Evolutionary conservation across 23 tunicate species (phyloP), one percentile per base, ranked within the genome.

Genomic region (Halocynthia aurantium): DNA sequence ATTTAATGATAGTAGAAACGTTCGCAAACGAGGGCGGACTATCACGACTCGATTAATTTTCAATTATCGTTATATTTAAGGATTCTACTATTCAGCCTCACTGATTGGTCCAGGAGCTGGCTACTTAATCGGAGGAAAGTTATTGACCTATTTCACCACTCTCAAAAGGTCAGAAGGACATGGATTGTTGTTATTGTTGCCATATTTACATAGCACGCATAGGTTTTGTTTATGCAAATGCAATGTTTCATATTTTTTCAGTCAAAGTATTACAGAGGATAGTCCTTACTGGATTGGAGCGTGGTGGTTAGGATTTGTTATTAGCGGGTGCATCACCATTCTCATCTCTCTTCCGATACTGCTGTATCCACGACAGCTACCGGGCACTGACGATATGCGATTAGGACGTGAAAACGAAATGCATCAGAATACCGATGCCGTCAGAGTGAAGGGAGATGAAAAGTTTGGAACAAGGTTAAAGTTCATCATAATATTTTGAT

Each of bases 31-130:
- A 60, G 17, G 17, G 17, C n/a, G 1, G 4, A n/a, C 64, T 15
- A 60, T n/a, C n/a, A n/a, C 17, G 17, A 60, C 51, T 72, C 20
- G 65, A 13, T 31, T 10, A 40, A 13, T 2, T 15, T 11, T 2
- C 62, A 0, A 50, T 13, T 76, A 61, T 2, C 13, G n/a, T 69
- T 21, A 7, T 69, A 52, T 15, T 53, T 53, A 52, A 89, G 96
- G 96, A 13, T 64, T 90, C 6, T 90, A 77, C 62, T 90, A 90
- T 53, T 76, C 97, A 50, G 55, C 85, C 20, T 85, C 97, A 51
- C 54, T 90, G 7, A 62, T 90, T 21, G 97, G 97, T 8, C 97
- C 97, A 9, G 97, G 97, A 66, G 56, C 85, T 70, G 97, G 97
- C 6, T 90, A 81, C 52, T 72, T 90, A 10, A 57, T 85, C 5